Evolutionary conservation across 2,113 vertebrate genomes (phyloP), one percentile per base, ranked within the genome.

Genomic region (Pterocles gutturalis): DNA sequence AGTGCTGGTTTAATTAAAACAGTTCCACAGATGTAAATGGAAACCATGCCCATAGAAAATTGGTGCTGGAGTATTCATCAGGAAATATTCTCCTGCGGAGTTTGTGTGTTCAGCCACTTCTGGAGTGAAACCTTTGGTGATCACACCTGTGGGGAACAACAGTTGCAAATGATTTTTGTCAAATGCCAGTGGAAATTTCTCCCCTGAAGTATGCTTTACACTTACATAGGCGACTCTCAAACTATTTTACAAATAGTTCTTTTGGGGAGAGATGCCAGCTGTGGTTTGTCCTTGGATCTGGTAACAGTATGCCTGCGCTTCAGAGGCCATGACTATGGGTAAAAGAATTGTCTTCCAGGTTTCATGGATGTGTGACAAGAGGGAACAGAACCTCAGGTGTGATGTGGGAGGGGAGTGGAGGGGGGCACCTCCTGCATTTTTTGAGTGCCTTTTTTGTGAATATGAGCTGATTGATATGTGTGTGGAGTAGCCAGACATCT

Each of bases 141-240:
- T 86, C 26, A 26, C 58, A 93, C 65, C 80, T 96, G 57, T 33
- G 31, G 48, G 80, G 46, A 91, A 11, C 41, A 60, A 21, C 57
- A 62, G 61, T 85, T 86, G 80, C n/a, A 61, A 38, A 29, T 34
- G 14, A 29, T 57, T 61, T 24, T 71, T 34, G 64, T 85, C 67
- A 78, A 43, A 84, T 73, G n/a, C 81, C 66, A 54, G 65, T 84
- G 93, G 87, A 92, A 91, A 79, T 84, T 91, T 72, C 41, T 91
- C 64, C 57, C 61, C 65, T 62, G 48, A 76, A 72, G 22, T 60
- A 36, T 21, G 12, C 51, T 70, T 81, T 51, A 67, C 79, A 49
- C 38, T 86, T 41, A n/a, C 1, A 22, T 5, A 38, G 65, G 71
- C 51, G 70, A 48, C 76, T 88, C 29, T 11, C 7, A n/a, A 11